Conservation (phyloP, 2,797 vertebrate species). For the Tenualosa ilisha region DNA sequence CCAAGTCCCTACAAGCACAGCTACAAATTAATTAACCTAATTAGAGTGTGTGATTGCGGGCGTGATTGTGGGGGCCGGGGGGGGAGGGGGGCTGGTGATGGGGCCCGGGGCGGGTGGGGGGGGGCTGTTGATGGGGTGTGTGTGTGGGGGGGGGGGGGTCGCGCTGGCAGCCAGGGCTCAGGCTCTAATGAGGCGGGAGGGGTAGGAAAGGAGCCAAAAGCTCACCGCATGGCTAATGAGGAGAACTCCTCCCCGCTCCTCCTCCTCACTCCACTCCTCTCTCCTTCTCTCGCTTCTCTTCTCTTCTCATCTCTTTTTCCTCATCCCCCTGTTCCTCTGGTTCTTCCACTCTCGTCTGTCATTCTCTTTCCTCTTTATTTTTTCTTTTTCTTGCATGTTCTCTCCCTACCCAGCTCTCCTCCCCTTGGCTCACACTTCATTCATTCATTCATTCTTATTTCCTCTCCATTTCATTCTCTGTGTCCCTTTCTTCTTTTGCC, state of each 20-base stretch:
- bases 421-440: neutral
- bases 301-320: constrained; percentile 11
- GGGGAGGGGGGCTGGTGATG: constrained; percentile 25
- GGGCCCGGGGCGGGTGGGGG: neutral
- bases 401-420: constrained; percentile 27
- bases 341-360: constrained; percentile 14
- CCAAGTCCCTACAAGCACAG: constrained; percentile 98
- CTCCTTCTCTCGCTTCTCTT: neutral
- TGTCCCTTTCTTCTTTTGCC: constrained; percentile 28
- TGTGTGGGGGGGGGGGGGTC: constrained; percentile 67
- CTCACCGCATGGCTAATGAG: constrained; percentile 93
- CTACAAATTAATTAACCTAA: constrained; percentile 99
- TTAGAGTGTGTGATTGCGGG: constrained; percentile 99
- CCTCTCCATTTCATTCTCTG: neutral
- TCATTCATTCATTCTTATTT: neutral
- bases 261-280: constrained; percentile 42
- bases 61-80: constrained; percentile 87
- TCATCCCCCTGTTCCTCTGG: constrained; percentile 5
- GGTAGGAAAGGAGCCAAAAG: constrained; percentile 94
- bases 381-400: neutral
- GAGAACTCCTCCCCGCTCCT: constrained; percentile 46
- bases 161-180: constrained; percentile 91
- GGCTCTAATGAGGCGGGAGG: constrained; percentile 93
- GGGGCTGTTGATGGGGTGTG: constrained; percentile 34
- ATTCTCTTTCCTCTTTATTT: neutral